Conservation (phyloP, 37 sponge, comb jelly and placozoan species). For the Crambe crambe region DNA sequence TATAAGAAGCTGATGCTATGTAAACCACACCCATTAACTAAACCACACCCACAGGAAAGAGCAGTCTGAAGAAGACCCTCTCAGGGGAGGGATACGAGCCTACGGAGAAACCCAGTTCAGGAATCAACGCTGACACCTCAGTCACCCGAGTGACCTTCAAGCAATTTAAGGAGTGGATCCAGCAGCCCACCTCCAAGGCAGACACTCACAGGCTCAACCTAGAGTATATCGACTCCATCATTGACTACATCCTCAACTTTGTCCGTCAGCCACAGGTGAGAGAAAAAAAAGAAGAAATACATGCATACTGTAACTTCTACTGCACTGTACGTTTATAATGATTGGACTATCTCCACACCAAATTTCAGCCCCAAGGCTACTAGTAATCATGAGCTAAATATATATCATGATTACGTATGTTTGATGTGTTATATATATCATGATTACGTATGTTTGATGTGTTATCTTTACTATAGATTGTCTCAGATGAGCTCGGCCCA, state of each 20-base stretch:
- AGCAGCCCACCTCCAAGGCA: constrained; percentile 59
- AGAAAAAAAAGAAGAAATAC: too few species aligned
- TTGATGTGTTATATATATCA: too few species aligned
- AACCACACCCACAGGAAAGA: constrained; percentile 50
- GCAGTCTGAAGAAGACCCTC: constrained; percentile 71
- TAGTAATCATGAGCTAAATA: too few species aligned
- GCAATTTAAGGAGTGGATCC: constrained; percentile 77
- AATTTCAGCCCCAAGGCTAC: too few species aligned
- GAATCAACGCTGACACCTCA: constrained; percentile 71
- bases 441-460: too few species aligned
- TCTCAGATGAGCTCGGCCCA: constrained; percentile 46
- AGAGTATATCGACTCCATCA: constrained; percentile 69
- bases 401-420: too few species aligned
- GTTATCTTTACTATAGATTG: constrained; percentile 6
- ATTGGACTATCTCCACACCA: too few species aligned
- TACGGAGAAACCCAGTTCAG: constrained; percentile 39
- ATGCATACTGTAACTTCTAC: too few species aligned
- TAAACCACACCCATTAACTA: too few species aligned
- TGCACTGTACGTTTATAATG: too few species aligned
- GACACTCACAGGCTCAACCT: constrained; percentile 73
- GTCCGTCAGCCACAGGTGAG: constrained; percentile 40
- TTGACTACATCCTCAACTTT: constrained; percentile 61
- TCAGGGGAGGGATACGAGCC: constrained; percentile 63
- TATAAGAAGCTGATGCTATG: too few species aligned
- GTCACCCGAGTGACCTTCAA: constrained; percentile 49